phyloP scores from a whole-genome alignment of 92 coral and sea anemone genomes.

The Desmophyllum pertusum region DNA sequence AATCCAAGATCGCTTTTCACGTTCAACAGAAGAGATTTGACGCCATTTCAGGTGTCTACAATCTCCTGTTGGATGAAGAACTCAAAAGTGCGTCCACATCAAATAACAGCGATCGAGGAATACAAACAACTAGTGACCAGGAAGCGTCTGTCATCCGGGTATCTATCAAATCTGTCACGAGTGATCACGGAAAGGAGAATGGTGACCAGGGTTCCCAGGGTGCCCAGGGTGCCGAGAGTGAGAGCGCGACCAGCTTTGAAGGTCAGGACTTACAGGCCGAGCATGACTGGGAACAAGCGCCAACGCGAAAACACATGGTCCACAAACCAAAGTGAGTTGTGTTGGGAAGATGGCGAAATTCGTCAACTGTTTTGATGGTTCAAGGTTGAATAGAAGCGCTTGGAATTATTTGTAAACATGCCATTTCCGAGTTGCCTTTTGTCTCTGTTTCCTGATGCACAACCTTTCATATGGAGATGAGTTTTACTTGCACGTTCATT shows the following conservation, averaged over 20 bases:
- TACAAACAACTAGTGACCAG: not conserved
- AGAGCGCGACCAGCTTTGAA: not conserved
- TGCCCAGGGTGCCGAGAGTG: slow-evolving; percentile 11
- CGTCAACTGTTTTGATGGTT: not conserved
- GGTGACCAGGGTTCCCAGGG: slow-evolving; percentile 6
- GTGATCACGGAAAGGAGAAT: not conserved
- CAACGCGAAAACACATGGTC: not conserved
- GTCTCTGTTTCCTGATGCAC: too few species aligned
- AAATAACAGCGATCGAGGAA: not conserved
- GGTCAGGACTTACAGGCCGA: slow-evolving; percentile 1
- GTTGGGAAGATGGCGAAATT: not conserved
- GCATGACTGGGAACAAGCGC: slow-evolving; percentile 14
- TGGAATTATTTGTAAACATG: not conserved
- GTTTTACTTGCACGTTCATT: too few species aligned
- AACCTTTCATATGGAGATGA: too few species aligned
- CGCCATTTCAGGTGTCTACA: slow-evolving; percentile 81
- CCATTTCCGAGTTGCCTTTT: too few species aligned
- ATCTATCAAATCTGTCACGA: not conserved
- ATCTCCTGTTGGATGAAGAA: slow-evolving; percentile 80
- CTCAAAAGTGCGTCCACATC: slow-evolving; percentile 30
- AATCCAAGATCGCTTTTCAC: slow-evolving; percentile 72
- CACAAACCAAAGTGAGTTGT: slow-evolving; percentile 14
- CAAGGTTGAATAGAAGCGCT: not conserved
- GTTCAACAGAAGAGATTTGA: slow-evolving; percentile 80
- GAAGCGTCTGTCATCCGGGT: slow-evolving; percentile 22